Evolutionary conservation across 2,797 vertebrate species (phyloP).

Genomic region (Labeo calbasu): DNA sequence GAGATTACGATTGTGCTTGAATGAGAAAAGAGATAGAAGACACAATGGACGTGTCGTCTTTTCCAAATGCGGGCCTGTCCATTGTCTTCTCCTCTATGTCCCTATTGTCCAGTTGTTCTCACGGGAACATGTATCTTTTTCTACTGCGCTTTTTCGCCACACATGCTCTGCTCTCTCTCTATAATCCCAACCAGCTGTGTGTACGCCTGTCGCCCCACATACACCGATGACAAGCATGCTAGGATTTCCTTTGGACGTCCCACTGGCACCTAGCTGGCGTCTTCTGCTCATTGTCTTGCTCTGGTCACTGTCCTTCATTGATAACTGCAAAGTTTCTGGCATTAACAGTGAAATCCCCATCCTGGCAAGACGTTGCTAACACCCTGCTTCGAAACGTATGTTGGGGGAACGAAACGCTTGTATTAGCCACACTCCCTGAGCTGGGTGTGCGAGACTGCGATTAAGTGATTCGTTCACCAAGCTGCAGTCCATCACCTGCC

Average conservation of each 20-base stretch:
- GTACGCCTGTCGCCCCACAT: slow-evolving; percentile 41
- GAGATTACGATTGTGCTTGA: slow-evolving; percentile 48
- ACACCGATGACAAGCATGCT: slow-evolving; percentile 24
- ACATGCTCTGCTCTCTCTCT: slow-evolving; percentile 21
- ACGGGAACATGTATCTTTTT: slow-evolving; percentile 34
- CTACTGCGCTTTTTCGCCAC: neutral
- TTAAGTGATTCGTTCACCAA: slow-evolving; percentile 56
- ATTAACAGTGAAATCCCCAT: slow-evolving; percentile 66
- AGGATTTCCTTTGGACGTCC: slow-evolving; percentile 57
- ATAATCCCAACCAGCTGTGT: slow-evolving; percentile 67
- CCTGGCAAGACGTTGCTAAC: slow-evolving; percentile 67
- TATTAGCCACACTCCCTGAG: slow-evolving; percentile 45
- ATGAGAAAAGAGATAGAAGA: slow-evolving; percentile 34
- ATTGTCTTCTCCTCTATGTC: slow-evolving; percentile 60
- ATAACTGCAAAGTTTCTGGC: slow-evolving; percentile 68
- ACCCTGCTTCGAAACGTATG: neutral
- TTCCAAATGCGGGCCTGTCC: slow-evolving; percentile 47
- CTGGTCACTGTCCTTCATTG: slow-evolving; percentile 73
- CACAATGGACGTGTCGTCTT: slow-evolving; percentile 26
- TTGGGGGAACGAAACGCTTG: neutral
- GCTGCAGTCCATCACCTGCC: slow-evolving; percentile 43
- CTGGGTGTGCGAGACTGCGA: slow-evolving; percentile 64
- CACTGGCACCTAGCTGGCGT: slow-evolving; percentile 17
- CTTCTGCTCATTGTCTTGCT: slow-evolving; percentile 63
- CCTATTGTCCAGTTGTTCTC: slow-evolving; percentile 61